Evolutionary conservation across 1,140 invertebrate species (phyloP).

Genomic region (Bombyx mandarina): DNA sequence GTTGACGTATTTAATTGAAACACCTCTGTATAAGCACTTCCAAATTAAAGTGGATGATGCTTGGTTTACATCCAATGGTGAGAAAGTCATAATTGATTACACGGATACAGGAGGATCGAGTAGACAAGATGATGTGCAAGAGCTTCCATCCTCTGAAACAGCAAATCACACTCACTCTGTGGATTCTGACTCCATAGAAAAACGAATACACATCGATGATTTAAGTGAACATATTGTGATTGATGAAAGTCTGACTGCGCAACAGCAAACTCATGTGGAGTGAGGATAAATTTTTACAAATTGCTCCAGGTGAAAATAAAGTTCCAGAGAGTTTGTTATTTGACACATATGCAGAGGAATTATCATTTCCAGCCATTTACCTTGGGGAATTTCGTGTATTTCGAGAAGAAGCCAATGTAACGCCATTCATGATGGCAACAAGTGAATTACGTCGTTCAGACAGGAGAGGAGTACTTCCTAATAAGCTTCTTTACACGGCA

Average conservation of each 20-base stretch:
- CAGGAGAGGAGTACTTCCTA: slow-evolving; percentile 18
- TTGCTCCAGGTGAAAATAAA: slow-evolving; percentile 13
- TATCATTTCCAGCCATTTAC: slow-evolving; percentile 21
- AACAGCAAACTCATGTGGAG: slow-evolving; percentile 18
- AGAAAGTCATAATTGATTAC: background rate
- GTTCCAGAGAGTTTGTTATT: slow-evolving; percentile 11
- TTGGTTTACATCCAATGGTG: slow-evolving; percentile 9
- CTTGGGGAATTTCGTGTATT: slow-evolving; percentile 15
- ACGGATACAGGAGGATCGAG: too few species aligned
- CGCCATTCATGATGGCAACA: slow-evolving; percentile 6
- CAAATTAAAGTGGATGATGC: slow-evolving; percentile 17
- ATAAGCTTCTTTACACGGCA: slow-evolving; percentile 21
- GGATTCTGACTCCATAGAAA: background rate
- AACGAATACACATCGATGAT: background rate
- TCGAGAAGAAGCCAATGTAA: slow-evolving; percentile 11
- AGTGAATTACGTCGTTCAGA: slow-evolving; percentile 9
- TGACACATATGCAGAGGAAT: slow-evolving; percentile 18
- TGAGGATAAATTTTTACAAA: slow-evolving; percentile 12
- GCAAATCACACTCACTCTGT: too few species aligned
- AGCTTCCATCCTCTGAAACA: too few species aligned
- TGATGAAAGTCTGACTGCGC: slow-evolving; percentile 15
- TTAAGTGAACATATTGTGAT: slow-evolving; percentile 13
- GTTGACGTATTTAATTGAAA: slow-evolving; percentile 16
- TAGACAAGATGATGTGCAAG: too few species aligned
- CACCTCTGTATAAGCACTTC: slow-evolving; percentile 17